These are phyloP conservation scores for Campylomormyrus tamandua DNA, from an alignment of 2,113 vertebrate genomes.

Conservation along the genomic window DNA sequence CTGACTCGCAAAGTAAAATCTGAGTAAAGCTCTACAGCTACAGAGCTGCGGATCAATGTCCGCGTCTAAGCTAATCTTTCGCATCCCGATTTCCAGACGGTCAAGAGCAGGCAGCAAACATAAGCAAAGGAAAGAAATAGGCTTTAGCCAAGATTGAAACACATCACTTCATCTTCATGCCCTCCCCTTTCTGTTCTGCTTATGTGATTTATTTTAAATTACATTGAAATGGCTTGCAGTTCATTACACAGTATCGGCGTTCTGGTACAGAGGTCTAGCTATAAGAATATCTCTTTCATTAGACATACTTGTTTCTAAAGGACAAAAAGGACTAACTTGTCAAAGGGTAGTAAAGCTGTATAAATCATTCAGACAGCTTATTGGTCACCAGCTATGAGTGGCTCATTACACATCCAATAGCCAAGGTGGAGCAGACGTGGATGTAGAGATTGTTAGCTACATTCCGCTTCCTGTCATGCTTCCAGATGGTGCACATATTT, in stretches of 20 bases:
- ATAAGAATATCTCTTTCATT: not conserved
- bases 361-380: not conserved
- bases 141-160: not conserved
- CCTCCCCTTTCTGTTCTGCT: not conserved
- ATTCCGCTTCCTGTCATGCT: not conserved
- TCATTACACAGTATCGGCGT: not conserved
- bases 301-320: not conserved
- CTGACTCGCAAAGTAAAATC: not conserved
- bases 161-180: not conserved
- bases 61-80: not conserved
- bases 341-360: not conserved
- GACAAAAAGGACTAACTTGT: conserved; percentile 1
- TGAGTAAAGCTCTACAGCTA: not conserved
- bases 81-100: not conserved
- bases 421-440: not conserved
- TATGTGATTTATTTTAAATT: not conserved
- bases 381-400: not conserved
- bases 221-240: not conserved
- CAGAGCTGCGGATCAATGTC: not conserved
- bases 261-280: not conserved
- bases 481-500: not conserved
- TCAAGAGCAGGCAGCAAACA: not conserved
- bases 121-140: not conserved
- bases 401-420: not conserved
- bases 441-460: not conserved